These are phyloP conservation scores for Macroramphosus scolopax DNA, from an alignment of 2,797 vertebrate genomes.

Conservation along the genomic window DNA sequence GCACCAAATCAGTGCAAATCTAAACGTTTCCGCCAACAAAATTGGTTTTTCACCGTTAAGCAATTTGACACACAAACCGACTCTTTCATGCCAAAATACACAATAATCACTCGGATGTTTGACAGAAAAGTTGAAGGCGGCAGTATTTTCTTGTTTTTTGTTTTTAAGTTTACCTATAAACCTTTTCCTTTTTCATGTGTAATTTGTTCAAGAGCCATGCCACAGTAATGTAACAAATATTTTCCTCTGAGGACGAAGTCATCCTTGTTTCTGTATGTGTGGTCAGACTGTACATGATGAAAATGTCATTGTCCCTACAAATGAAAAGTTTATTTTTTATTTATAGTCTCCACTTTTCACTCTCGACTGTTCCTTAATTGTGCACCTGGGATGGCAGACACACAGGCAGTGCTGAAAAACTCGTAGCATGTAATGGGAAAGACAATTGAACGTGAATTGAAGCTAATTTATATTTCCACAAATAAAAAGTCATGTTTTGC, in stretches of 20 bases:
- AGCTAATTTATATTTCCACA: conserved; percentile 90
- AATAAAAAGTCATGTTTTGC: conserved; percentile 86
- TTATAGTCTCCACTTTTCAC: conserved; percentile 49
- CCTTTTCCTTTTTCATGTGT: conserved; percentile 36
- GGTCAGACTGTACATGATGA: conserved; percentile 17
- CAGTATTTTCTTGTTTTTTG: conserved; percentile 8
- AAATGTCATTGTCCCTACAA: conserved; percentile 57
- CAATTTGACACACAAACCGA: conserved; percentile 20
- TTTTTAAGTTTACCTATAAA: conserved; percentile 15
- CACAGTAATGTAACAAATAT: conserved; percentile 9
- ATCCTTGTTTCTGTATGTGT: conserved; percentile 23
- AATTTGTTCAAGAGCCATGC: conserved; percentile 28
- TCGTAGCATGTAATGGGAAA: conserved; percentile 85
- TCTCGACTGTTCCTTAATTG: conserved; percentile 78
- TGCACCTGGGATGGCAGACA: conserved; percentile 76
- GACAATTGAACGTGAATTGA: conserved; percentile 83
- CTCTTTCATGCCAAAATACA: conserved; percentile 42
- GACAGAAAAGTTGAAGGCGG: conserved; percentile 13
- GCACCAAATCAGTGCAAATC: conserved; percentile 38
- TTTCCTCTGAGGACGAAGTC: conserved; percentile 12
- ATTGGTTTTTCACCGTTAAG: conserved; percentile 19
- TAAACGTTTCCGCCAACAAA: conserved; percentile 17
- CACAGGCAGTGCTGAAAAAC: conserved; percentile 79
- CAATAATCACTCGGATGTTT: conserved; percentile 8
- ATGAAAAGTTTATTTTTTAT: conserved; percentile 67